Base-by-base conservation (phyloP, 2,797 vertebrate genomes). In the Trachurus trachurus region DNA sequence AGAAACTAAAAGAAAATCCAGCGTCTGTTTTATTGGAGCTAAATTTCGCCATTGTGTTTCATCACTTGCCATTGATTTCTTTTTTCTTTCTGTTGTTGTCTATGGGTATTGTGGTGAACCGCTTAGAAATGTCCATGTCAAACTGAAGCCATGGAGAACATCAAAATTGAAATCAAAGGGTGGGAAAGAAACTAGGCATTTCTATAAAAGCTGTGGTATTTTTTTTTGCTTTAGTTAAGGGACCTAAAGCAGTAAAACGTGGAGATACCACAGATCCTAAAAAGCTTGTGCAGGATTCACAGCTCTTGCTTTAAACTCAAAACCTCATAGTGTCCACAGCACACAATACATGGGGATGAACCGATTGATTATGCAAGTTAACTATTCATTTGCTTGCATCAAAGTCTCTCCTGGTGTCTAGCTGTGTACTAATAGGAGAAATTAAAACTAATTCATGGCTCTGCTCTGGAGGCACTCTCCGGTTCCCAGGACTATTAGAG, bases 41-140 rank as follows among this genome's bases (percentile, higher is more conserved):
- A 81, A 78, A 82, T 80, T 89, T 89, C 61, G 79, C 78, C 70
- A 73, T 88, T 92, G 85, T 89, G 70, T 82, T 81, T 83, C 67
- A 73, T 85, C 84, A 40, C 49, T 56, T 80, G 82, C 84, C 64
- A 84, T 78, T 81, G 87, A 88, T 85, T 81, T 62, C 83, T 82
- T 70, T 81, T 39, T 81, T 39, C 67, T 83, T 91, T 85, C 78
- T 80, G 75, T 39, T 37, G 34, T 37, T 37, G 89, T 79, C 67
- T 89, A 87, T 83, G 90, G 90, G 77, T 89, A 86, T 85, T 85
- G 88, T 80, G 83, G 88, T 87, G 19, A 80, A 89, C 74, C 74
- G 12, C 81, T 89, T 71, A 59, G 80, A 92, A 91, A 88, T 78
- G 76, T 87, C 63, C 62, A 34, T 85, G 84, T 87, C 77, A 75